Evolutionary conservation across 2,113 vertebrate species (phyloP).

Genomic region (Lonchura striata): DNA sequence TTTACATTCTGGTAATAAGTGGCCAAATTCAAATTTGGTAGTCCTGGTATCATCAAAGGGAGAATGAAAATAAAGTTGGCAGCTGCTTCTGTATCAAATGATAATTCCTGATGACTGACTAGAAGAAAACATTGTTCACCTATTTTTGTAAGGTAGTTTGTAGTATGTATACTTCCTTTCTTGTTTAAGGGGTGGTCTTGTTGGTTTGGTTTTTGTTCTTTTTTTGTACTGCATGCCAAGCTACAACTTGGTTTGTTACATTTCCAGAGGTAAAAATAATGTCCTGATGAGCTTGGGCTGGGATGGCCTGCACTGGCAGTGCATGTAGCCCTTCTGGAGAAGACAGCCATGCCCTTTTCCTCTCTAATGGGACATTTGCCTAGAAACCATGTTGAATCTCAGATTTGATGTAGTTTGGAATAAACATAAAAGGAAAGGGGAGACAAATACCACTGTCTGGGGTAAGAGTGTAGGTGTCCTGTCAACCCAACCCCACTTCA

Average conservation of each 20-base stretch:
- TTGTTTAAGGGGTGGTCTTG: neutral
- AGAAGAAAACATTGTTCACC: neutral
- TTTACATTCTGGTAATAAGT: neutral
- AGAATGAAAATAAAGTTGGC: neutral
- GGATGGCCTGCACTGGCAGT: neutral
- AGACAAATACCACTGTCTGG: neutral
- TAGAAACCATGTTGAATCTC: neutral
- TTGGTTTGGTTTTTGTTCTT: neutral
- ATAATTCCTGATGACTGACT: neutral
- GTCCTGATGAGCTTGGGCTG: neutral
- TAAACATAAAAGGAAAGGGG: neutral
- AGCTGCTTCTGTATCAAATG: neutral
- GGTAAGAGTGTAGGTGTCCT: neutral
- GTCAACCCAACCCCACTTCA: rapidly evolving
- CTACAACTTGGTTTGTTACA: neutral
- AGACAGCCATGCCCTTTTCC: neutral
- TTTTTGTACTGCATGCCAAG: neutral
- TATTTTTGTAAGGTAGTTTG: neutral
- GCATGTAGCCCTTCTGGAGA: neutral
- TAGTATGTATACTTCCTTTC: neutral
- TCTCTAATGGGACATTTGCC: neutral
- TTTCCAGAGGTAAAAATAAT: neutral
- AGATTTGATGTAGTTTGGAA: neutral
- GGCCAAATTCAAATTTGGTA: neutral
- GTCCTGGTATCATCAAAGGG: neutral